Conservation (phyloP, 2,888 invertebrate species). For the Drosophila atroscutellata region DNA sequence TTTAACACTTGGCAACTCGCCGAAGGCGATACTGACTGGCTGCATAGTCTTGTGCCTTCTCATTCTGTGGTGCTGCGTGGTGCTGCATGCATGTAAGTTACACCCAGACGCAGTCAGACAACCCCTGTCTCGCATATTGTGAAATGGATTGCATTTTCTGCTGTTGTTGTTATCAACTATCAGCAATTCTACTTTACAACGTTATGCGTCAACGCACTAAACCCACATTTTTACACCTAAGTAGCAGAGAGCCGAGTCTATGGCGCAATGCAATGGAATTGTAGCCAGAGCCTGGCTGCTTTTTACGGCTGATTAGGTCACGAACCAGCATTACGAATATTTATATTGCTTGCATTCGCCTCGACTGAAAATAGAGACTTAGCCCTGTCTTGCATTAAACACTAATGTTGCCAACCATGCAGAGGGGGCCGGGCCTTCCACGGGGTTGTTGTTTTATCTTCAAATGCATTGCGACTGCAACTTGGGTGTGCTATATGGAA, state of each 20-base stretch:
- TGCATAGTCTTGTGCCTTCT: constrained; percentile 7
- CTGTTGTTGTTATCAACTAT: constrained; percentile 64
- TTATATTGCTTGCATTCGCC: constrained; percentile 16
- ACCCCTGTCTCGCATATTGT: constrained; percentile 39
- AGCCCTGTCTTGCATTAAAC: constrained; percentile 12
- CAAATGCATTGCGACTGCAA: not conserved
- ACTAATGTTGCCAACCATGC: not conserved
- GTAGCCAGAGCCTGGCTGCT: constrained; percentile 43
- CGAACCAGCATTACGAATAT: constrained; percentile 21
- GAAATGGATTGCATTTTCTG: constrained; percentile 56
- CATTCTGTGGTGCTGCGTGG: not conserved
- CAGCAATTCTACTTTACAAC: constrained; percentile 51
- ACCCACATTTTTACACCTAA: constrained; percentile 81
- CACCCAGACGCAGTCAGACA: constrained; percentile 39
- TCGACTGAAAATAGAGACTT: constrained; percentile 2
- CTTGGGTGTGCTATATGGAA: not conserved
- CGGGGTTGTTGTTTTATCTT: not conserved
- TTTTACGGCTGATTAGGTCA: constrained; percentile 70
- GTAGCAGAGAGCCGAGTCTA: constrained; percentile 31
- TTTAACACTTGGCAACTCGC: constrained; percentile 66
- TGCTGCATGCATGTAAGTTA: constrained; percentile 52
- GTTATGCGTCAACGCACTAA: constrained; percentile 79
- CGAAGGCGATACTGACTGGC: constrained; percentile 21
- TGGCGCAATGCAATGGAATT: constrained; percentile 17
- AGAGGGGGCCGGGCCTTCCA: not conserved